Base-by-base conservation (phyloP, 2,888 invertebrate species). In the Caenorhabditis panamensis region DNA sequence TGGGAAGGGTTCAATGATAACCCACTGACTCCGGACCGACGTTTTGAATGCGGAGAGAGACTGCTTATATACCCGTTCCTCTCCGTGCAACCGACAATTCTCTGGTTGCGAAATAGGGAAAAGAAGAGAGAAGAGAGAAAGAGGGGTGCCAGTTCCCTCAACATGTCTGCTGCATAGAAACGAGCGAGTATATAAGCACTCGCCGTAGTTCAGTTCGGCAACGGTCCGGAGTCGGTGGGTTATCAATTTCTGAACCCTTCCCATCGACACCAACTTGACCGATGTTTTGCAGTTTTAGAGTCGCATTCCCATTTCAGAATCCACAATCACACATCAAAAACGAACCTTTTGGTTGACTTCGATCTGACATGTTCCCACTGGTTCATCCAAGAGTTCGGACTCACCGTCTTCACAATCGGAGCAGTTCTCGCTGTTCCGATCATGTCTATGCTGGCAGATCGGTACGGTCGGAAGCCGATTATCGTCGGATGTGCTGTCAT, bases 401-500 rank as follows among this genome's bases (percentile, higher is more conserved):
- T 82, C 18, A 73, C 82, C n/a, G 56, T 78, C 2, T 82, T 82
- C 73, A 82, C 77, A 0, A 37, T 77, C 11, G 82, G 58, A 2
- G 82, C 82, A 0, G 68, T 82, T 3, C 0, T 82, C 3, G 51
- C 82, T 1, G 82, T 82, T 5, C 82, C 82, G 1, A 4, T 73
- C 8, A 82, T 73, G 73, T 77, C 77, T 6, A 51, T 68, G 24
- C n/a, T 82, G 11, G 82, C 82, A 11, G 82, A 82, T 68, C 56
- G 69, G 41, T 77, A 68, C 28, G 82, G 82, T 1, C 22, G 82
- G 26, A 69, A 73, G 51, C 82, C 82, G 20, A 53, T 82, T 6
- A 73, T 82, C 20, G 56, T 82, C 8, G 51, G 20, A 26, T 37
- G 76, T 0, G 64, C 76, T 2, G 20, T 80, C 26, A 3, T 63